Evolutionary conservation across 2,113 vertebrate genomes (phyloP), one percentile per base, ranked within the genome.

Genomic region (Micronycteris hirsuta): DNA sequence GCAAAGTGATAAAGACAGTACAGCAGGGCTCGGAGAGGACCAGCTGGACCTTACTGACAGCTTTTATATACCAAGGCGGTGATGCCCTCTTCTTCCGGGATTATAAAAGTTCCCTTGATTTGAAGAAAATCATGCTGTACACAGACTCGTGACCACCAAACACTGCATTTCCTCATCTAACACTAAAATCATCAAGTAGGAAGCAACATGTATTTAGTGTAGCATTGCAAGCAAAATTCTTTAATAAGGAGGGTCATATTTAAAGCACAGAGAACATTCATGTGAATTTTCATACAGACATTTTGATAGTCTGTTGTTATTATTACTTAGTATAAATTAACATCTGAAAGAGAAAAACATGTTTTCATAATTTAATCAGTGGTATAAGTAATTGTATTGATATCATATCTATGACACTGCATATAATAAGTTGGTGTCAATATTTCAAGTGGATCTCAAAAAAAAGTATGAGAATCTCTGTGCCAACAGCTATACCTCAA

Each of bases 1-100:
- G 99, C 98, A 99, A 99, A 99, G 99, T 98, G 99, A 99, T 98
- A 99, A 99, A 99, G 98, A 99, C 98, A 98, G 98, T 94, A 96
- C 93, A 96, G 98, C 98, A 97, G 97, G 98, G 96, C 97, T 97
- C 96, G 89, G 97, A 98, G 98, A 98, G 98, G 98, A 98, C 98
- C 97, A 97, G 97, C 98, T 97, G 97, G 98, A 98, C 98, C 98
- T 97, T 97, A 97, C 98, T 98, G 98, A 98, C 98, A 98, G 98
- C 97, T 97, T 98, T 97, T 93, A 98, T 98, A 97, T 93, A 98
- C 98, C 67, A 94, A 85, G 86, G 98, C 90, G 91, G 97, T 93
- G 95, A 98, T 89, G 97, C 97, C 96, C 97, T 94, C 96, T 98
- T 96, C 97, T 94, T 96, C 38, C 20, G 92, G 98, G 97, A 92